Percentiles rank a stretch among this genome's conserved stretches.
These are phyloP conservation scores for Drosophila ogumai DNA, from an alignment of 1,140 invertebrate genomes.

Conservation along the genomic window DNA sequence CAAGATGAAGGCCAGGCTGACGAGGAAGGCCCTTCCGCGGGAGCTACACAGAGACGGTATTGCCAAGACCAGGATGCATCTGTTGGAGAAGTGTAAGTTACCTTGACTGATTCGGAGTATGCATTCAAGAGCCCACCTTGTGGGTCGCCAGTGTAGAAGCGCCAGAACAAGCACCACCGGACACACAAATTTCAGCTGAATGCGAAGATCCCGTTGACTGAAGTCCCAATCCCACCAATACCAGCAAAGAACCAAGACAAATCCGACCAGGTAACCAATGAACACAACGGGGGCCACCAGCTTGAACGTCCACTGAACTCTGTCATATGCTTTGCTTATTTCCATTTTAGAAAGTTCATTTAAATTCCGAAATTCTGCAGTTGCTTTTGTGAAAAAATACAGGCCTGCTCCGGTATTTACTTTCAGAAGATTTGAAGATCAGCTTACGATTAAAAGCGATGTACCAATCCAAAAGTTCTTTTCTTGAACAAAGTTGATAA, in stretches of 20 bases:
- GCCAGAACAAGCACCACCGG: conserved; percentile 12
- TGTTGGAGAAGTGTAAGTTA: conserved; percentile 24
- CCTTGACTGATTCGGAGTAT: background rate
- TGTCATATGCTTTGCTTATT: background rate
- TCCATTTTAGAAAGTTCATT: background rate
- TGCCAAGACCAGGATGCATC: conserved; percentile 89
- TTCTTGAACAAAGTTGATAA: too few relatives aligned
- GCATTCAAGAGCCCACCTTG: conserved; percentile 26
- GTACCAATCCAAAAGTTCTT: too few relatives aligned
- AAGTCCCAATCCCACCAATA: conserved; percentile 39
- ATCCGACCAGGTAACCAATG: conserved; percentile 41
- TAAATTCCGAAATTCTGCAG: background rate
- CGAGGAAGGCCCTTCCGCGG: conserved; percentile 90
- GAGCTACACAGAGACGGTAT: conserved; percentile 92
- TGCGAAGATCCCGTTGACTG: conserved; percentile 16
- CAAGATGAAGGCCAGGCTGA: conserved; percentile 91
- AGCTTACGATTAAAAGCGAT: too few relatives aligned
- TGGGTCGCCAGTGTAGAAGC: conserved; percentile 26
- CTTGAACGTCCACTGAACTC: conserved; percentile 36
- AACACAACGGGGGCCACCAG: conserved; percentile 26
- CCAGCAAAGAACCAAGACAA: conserved; percentile 26
- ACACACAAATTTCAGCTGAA: conserved; percentile 14
- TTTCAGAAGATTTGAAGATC: background rate
- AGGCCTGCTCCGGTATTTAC: background rate
- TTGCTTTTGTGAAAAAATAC: background rate